Evolutionary conservation across 2,888 invertebrate species (phyloP).

Genomic region (Chymomyza fuscimana): DNA sequence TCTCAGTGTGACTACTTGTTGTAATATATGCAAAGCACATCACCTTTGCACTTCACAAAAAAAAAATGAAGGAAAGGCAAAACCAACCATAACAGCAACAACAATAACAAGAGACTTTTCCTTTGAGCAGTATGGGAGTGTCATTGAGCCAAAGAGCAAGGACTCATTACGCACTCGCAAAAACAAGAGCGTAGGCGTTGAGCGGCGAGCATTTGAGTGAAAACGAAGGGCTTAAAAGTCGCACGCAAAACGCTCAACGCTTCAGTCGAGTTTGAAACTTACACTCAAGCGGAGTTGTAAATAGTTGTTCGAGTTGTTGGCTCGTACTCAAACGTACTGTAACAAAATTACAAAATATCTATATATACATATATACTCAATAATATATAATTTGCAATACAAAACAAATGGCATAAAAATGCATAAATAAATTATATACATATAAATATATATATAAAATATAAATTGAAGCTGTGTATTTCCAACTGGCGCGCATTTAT

Average conservation of each 20-base stretch:
- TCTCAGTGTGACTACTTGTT: conserved; percentile 38
- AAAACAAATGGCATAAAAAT: conserved; percentile 23
- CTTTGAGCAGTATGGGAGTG: conserved; percentile 12
- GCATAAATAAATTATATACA: conserved; percentile 12
- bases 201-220: conserved; percentile 39
- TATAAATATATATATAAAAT: conserved; percentile 26
- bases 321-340: conserved; percentile 77
- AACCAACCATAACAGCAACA: neutral
- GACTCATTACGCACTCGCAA: neutral
- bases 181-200: conserved; percentile 50
- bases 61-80: neutral
- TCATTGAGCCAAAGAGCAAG: conserved; percentile 22
- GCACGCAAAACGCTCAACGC: conserved; percentile 65
- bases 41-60: conserved; percentile 29
- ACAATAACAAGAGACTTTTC: conserved; percentile 6
- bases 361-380: conserved; percentile 9
- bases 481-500: conserved; percentile 15
- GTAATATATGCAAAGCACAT: conserved; percentile 23
- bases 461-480: conserved; percentile 30
- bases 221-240: conserved; percentile 62
- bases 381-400: conserved; percentile 9
- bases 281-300: conserved; percentile 78
- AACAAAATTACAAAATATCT: neutral
- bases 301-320: conserved; percentile 77
- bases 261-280: conserved; percentile 80